Percentiles rank a stretch among this genome's conserved stretches.
Conservation (phyloP, 2,797 vertebrate species). For the Astyanax mexicanus region DNA sequence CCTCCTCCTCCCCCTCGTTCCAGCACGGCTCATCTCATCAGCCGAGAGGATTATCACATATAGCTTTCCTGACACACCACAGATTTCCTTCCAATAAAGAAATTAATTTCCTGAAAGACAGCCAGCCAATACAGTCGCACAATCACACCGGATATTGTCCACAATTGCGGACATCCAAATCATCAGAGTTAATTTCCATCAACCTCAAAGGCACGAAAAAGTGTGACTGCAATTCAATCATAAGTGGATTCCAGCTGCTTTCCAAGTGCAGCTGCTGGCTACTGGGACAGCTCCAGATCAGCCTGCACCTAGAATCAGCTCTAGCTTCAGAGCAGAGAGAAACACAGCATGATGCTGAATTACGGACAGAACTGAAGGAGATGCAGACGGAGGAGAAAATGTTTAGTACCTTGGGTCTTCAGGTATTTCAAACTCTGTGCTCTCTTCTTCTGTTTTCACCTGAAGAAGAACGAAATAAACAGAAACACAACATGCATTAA, state of each 20-base stretch:
- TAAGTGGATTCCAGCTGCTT: constrained; percentile 56
- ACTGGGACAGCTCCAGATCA: constrained; percentile 35
- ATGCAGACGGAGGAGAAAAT: background rate
- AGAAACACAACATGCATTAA: no score
- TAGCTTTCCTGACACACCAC: constrained; percentile 61
- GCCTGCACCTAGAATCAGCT: constrained; percentile 1
- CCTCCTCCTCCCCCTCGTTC: constrained; percentile 30
- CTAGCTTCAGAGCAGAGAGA: background rate
- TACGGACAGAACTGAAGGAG: constrained; percentile 38
- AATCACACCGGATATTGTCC: constrained; percentile 61
- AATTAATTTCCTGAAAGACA: constrained; percentile 68
- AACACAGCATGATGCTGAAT: background rate
- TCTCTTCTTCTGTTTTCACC: constrained; percentile 66
- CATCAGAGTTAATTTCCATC: constrained; percentile 65
- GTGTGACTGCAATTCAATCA: constrained; percentile 52
- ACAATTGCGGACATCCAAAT: constrained; percentile 60
- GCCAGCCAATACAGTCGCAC: constrained; percentile 48
- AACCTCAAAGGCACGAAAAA: constrained; percentile 49
- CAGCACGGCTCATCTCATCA: constrained; percentile 39
- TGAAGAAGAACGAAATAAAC: constrained; percentile 39
- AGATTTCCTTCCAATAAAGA: constrained; percentile 60
- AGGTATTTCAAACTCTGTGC: constrained; percentile 48
- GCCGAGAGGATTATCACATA: constrained; percentile 60
- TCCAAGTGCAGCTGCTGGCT: constrained; percentile 44
- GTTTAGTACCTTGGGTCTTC: constrained; percentile 62